Evolutionary conservation across 2,113 vertebrate species (phyloP).

Genomic region (Atrichornis clamosus): DNA sequence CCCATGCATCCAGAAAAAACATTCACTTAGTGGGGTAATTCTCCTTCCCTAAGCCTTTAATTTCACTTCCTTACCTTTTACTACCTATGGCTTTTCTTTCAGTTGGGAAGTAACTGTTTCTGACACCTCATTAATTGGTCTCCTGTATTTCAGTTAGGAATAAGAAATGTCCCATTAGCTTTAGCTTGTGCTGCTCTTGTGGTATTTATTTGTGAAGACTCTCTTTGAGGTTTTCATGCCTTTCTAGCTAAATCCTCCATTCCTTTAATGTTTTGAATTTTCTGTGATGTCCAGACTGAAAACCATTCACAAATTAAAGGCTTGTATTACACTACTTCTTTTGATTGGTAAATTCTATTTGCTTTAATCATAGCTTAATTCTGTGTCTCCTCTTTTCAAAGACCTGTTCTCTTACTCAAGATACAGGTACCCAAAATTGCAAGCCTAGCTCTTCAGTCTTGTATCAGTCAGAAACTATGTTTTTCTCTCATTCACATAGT

Average conservation of each 20-base stretch:
- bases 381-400: background rate
- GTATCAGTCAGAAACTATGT: background rate
- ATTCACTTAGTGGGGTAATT: background rate
- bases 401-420: background rate
- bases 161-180: slow-evolving; percentile 22
- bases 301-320: background rate
- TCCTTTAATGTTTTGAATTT: slow-evolving; percentile 29
- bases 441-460: background rate
- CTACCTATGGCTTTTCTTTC: background rate
- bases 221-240: background rate
- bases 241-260: background rate
- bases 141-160: background rate
- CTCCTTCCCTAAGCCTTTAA: background rate
- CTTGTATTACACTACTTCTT: background rate
- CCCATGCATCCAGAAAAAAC: background rate
- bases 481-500: background rate
- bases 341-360: background rate
- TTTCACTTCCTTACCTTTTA: background rate
- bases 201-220: background rate
- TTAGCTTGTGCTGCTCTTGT: background rate
- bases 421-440: background rate
- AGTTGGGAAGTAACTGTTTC: background rate
- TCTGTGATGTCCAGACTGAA: background rate
- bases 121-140: slow-evolving; percentile 24
- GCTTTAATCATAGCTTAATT: slow-evolving; percentile 28